Evolutionary conservation across 2,888 invertebrate species (phyloP), one percentile per base, ranked within the genome.

Genomic region (Agriopis leucophaearia): DNA sequence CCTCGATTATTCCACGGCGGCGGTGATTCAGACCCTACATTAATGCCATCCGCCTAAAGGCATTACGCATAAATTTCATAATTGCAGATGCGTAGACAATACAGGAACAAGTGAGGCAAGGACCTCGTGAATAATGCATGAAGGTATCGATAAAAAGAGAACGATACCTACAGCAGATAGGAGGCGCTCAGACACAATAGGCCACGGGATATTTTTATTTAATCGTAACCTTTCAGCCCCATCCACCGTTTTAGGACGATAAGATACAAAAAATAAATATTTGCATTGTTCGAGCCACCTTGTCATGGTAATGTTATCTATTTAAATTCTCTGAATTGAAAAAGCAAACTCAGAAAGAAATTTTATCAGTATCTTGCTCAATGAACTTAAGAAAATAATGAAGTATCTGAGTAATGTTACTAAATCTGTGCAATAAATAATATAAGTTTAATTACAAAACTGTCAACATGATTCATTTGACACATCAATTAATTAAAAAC

Each of bases 81-180:
- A 92, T 92, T 92, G 88, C 88, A 85, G 84, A 86, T 85, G 84
- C 87, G 89, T 91, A 91, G 90, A 92, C 91, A 91, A 91, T 91
- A 84, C 86, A 85, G 86, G 85, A 89, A 90, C 89, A 90, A 88
- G 87, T 89, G 85, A 88, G 87, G 82, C 84, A 81, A 82, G 66
- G 81, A 81, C 78, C 78, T 76, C 79, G 90, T 93, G 90, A 91
- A 93, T 93, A 89, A 93, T 84, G 83, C 88, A 91, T 88, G 60
- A 73, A 65, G 58, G 73, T 51, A 75, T 73, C 70, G 77, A 80
- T 84, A 84, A 86, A 88, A 88, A 88, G 77, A 77, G 73, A 78
- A 72, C 81, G 82, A 87, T 86, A 82, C 80, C 79, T 81, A 77
- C 80, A 80, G 71, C 80, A 77, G 81, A 87, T 84, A 83, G 78